Evolutionary conservation across 1,140 invertebrate genomes (phyloP).

Genomic region (Halictus rubicundus): DNA sequence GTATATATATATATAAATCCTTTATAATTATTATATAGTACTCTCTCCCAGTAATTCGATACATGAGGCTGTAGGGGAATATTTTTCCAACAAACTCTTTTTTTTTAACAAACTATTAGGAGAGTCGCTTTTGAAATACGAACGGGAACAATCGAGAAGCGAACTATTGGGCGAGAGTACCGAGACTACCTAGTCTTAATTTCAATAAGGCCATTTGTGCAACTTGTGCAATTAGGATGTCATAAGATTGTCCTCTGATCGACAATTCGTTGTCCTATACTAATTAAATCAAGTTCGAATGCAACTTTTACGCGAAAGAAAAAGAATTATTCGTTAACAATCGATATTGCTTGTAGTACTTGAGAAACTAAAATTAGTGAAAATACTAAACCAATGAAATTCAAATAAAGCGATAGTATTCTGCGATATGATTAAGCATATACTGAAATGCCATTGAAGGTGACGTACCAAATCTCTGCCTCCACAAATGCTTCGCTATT

Average conservation of each 20-base stretch:
- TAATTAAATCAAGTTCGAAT: not conserved
- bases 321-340: slow-evolving; percentile 14
- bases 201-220: slow-evolving; percentile 52
- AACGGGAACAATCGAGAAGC: no score
- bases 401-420: slow-evolving; percentile 75
- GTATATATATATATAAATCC: slow-evolving; percentile 11
- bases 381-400: slow-evolving; percentile 5
- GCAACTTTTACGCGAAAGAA: slow-evolving; percentile 10
- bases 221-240: slow-evolving; percentile 28
- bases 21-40: slow-evolving; percentile 17
- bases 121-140: no score
- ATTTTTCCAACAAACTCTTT: no score
- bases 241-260: not conserved
- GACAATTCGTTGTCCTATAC: not conserved
- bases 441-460: slow-evolving; percentile 76
- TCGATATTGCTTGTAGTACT: slow-evolving; percentile 9
- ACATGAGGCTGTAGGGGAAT: no score
- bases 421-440: slow-evolving; percentile 78
- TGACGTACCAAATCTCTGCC: slow-evolving; percentile 74
- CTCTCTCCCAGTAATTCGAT: no score
- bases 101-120: no score
- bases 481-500: slow-evolving; percentile 76
- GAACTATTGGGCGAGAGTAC: no score
- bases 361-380: not conserved
- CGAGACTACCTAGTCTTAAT: not conserved